These are phyloP conservation scores for Spatulosminthurus flaviceps DNA, from an alignment of 2,888 invertebrate genomes.

Conservation along the genomic window DNA sequence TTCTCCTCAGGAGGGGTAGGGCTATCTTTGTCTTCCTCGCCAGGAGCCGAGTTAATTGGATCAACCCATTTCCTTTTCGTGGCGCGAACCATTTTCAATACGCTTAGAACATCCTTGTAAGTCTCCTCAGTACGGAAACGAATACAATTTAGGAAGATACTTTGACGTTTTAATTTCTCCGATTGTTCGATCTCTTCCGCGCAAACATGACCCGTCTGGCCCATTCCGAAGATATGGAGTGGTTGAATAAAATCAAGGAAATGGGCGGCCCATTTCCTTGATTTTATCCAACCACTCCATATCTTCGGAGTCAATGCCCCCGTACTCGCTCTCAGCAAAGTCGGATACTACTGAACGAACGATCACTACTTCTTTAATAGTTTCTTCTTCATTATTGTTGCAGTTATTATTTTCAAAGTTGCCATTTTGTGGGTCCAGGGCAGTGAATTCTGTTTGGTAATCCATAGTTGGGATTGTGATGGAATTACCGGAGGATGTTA, in stretches of 20 bases:
- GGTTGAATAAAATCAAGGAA: slow-evolving; percentile 38
- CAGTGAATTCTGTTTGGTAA: too few species aligned
- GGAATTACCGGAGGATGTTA: neutral
- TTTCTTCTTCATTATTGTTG: slow-evolving; percentile 15
- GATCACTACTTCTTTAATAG: slow-evolving; percentile 23
- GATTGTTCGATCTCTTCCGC: slow-evolving; percentile 34
- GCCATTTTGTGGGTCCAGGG: neutral
- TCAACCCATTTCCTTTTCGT: slow-evolving; percentile 22
- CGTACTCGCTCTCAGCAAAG: slow-evolving; percentile 39
- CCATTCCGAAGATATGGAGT: slow-evolving; percentile 32
- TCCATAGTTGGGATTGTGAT: too few species aligned
- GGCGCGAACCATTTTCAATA: neutral
- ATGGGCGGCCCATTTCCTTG: slow-evolving; percentile 40
- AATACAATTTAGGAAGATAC: slow-evolving; percentile 32
- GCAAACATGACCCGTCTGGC: slow-evolving; percentile 36
- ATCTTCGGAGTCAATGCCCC: slow-evolving; percentile 19
- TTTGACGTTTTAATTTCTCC: slow-evolving; percentile 33
- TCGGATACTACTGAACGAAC: slow-evolving; percentile 29
- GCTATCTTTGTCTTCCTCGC: neutral
- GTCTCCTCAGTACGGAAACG: slow-evolving; percentile 26
- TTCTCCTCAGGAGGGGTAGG: neutral
- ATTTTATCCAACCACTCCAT: slow-evolving; percentile 37
- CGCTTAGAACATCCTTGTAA: slow-evolving; percentile 1
- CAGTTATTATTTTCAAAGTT: neutral
- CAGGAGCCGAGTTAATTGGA: neutral